phyloP scores from a whole-genome alignment of 2,797 vertebrate species.

The Rhinophrynus dorsalis region DNA sequence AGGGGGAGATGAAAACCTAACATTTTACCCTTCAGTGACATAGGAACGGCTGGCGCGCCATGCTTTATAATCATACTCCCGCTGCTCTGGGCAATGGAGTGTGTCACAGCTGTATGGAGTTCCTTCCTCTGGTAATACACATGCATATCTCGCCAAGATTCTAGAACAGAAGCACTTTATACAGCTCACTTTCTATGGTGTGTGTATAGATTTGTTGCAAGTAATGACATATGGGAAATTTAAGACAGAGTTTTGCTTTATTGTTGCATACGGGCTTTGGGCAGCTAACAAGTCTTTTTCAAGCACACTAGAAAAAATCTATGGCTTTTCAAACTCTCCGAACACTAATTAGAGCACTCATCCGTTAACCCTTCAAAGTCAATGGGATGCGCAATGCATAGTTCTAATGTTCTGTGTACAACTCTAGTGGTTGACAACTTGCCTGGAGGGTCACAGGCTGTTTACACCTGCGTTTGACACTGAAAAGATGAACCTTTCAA shows the following conservation, averaged over 20 bases:
- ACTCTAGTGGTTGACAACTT: too few relatives aligned
- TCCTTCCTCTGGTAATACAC: constrained; percentile 40
- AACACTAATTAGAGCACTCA: not conserved
- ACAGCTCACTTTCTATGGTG: constrained; percentile 28
- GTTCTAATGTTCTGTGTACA: too few relatives aligned
- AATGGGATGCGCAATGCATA: not conserved
- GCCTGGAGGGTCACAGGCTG: too few relatives aligned
- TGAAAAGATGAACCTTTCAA: too few relatives aligned
- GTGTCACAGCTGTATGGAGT: constrained; percentile 35
- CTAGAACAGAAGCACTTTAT: constrained; percentile 47
- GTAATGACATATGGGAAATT: constrained; percentile 36
- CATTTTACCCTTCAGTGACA: constrained; percentile 39
- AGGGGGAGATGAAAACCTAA: constrained; percentile 34
- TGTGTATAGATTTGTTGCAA: constrained; percentile 32
- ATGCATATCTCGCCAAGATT: constrained; percentile 38
- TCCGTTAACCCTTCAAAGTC: not conserved
- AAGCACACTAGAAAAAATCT: constrained; percentile 27
- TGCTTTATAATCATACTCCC: constrained; percentile 40
- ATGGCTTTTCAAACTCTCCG: not conserved
- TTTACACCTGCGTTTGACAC: too few relatives aligned
- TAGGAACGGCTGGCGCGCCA: constrained; percentile 16
- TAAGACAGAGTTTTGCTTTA: constrained; percentile 37
- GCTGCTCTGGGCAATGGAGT: constrained; percentile 44
- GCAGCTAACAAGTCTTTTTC: constrained; percentile 6
- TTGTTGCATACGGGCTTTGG: constrained; percentile 22